Evolutionary conservation across 2,888 invertebrate genomes (phyloP).

Genomic region (Acanthococcus lagerstroemiae): DNA sequence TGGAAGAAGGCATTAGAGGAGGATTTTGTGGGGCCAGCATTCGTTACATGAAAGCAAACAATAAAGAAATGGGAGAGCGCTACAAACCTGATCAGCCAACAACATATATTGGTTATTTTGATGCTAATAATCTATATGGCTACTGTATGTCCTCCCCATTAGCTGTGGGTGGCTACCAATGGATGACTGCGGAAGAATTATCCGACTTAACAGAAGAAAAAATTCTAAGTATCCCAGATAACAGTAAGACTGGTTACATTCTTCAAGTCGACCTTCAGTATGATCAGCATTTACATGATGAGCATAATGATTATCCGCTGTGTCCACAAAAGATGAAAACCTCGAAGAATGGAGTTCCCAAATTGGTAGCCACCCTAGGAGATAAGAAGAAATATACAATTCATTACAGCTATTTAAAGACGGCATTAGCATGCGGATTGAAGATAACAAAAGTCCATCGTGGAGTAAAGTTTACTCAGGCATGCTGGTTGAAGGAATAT

Average conservation of each 20-base stretch:
- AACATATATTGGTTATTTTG: slow-evolving; percentile 18
- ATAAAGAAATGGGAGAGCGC: background rate
- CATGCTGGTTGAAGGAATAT: slow-evolving; percentile 40
- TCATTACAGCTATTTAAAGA: slow-evolving; percentile 38
- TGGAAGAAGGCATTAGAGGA: slow-evolving; percentile 2
- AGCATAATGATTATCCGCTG: slow-evolving; percentile 39
- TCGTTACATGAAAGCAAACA: background rate
- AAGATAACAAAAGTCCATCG: slow-evolving; percentile 39
- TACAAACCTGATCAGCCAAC: background rate
- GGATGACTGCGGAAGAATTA: slow-evolving; percentile 15
- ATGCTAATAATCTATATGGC: slow-evolving; percentile 24
- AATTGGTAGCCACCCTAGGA: slow-evolving; percentile 25
- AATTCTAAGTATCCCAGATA: slow-evolving; percentile 11
- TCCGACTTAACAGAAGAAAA: background rate
- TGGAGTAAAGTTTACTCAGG: slow-evolving; percentile 41
- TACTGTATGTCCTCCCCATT: slow-evolving; percentile 12
- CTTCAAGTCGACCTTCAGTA: slow-evolving; percentile 39
- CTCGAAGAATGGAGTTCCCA: too few species aligned
- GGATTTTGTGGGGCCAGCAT: slow-evolving; percentile 5
- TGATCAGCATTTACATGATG: slow-evolving; percentile 40
- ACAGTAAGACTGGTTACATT: slow-evolving; percentile 8
- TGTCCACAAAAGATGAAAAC: too few species aligned
- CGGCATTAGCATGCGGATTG: slow-evolving; percentile 37
- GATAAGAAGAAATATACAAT: slow-evolving; percentile 38
- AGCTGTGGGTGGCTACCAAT: slow-evolving; percentile 12